Evolutionary conservation across 2,113 vertebrate genomes (phyloP), one percentile per base, ranked within the genome.

Genomic region (Solea senegalensis): DNA sequence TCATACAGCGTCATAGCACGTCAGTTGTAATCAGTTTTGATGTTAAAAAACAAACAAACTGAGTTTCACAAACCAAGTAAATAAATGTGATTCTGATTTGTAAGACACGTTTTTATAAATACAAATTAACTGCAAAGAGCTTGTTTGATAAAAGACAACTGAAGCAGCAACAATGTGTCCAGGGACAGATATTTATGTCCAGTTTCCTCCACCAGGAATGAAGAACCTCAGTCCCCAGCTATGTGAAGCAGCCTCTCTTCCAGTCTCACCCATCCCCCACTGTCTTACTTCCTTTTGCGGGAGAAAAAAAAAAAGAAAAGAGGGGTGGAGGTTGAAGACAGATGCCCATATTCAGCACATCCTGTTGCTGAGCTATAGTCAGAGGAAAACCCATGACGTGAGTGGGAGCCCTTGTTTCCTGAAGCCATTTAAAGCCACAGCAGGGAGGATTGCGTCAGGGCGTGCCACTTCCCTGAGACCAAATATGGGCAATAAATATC

Each of bases 341-440:
- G 28, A 85, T 88, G 86, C 57, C 89, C 87, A 89, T 90, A 85
- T 88, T 52, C 70, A 69, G 89, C 67, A 64, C 78, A 64, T 90
- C 89, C 87, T 63, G 80, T 80, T 81, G 8, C 50, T 70, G 72
- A 76, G 75, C 72, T 59, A 57, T 77, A 68, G 4, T 48, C 59
- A 65, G 69, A 90, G 86, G 87, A 89, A 88, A 89, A 89, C 87
- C 87, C 86, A 61, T 90, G 87, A 90, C 82, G 87, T 54, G 53
- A 3, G 54, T 55, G 86, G 87, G 80, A 86, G 87, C 86, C 80
- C 87, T 80, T 64, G 52, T 79, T 89, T 90, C 89, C 86, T 86
- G 87, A 39, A 73, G 78, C 84, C 84, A 84, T 86, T 83, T 89
- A 86, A 89, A 90, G 84, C 43, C 69, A 72, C 80, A 88, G 64